Evolutionary conservation across 2,888 invertebrate genomes (phyloP).

Genomic region (Danaus chrysippus): DNA sequence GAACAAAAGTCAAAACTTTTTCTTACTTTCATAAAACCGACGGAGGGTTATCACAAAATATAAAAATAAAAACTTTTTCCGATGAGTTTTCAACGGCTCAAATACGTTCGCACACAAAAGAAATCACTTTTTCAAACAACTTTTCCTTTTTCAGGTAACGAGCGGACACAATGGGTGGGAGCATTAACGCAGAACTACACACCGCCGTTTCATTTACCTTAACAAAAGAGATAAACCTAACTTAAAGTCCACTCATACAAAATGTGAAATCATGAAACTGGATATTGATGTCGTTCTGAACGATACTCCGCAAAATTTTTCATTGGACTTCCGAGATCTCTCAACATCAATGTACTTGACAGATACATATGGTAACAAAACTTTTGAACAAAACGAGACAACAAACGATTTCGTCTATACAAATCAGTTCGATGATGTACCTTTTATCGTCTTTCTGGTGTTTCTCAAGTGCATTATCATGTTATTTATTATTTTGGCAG

Average conservation of each 20-base stretch:
- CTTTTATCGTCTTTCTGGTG: conserved; percentile 79
- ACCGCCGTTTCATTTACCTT: conserved; percentile 38
- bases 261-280: conserved; percentile 66
- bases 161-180: conserved; percentile 38
- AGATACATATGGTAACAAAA: conserved; percentile 57
- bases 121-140: conserved; percentile 33
- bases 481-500: conserved; percentile 92
- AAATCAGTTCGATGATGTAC: conserved; percentile 61
- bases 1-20: background rate
- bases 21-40: conserved; percentile 4
- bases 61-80: conserved; percentile 22
- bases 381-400: conserved; percentile 56
- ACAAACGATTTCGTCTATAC: conserved; percentile 58
- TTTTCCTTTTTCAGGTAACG: conserved; percentile 36
- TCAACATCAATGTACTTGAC: conserved; percentile 73
- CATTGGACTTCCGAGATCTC: conserved; percentile 58
- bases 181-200: conserved; percentile 33
- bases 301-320: conserved; percentile 51
- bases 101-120: conserved; percentile 29
- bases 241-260: conserved; percentile 42
- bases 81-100: conserved; percentile 22
- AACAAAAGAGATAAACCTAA: conserved; percentile 53
- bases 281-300: conserved; percentile 53
- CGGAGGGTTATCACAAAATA: conserved; percentile 17
- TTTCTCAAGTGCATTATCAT: conserved; percentile 88